A percentile compares a stretch with the other conserved stretches of the same genome.
These are phyloP conservation scores for Pachypeltis micranthus DNA, from an alignment of 1,140 invertebrate species.

Conservation along the genomic window DNA sequence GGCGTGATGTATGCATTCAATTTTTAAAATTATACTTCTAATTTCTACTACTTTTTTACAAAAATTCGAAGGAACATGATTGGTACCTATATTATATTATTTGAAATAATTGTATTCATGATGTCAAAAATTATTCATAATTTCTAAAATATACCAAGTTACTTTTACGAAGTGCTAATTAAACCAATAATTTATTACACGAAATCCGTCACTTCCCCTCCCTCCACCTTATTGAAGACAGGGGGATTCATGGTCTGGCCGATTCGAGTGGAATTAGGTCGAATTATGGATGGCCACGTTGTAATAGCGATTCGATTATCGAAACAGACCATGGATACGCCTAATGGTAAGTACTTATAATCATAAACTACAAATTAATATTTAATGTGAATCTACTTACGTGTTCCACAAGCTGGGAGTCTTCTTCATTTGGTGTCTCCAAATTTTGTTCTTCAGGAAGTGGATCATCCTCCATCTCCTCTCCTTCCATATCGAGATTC, in stretches of 20 bases:
- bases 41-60: background rate
- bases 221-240: background rate
- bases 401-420: background rate
- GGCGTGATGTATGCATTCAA: background rate
- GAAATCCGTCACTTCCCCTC: background rate
- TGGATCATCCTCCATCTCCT: background rate
- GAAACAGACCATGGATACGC: background rate
- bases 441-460: background rate
- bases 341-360: background rate
- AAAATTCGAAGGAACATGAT: background rate
- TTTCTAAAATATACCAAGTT: background rate
- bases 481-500: slow-evolving; percentile 10
- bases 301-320: background rate
- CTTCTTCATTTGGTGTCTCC: background rate
- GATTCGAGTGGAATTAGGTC: background rate
- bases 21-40: background rate
- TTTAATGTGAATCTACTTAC: too few relatives aligned
- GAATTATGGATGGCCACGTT: background rate
- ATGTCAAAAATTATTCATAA: background rate
- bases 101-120: background rate
- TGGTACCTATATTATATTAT: background rate
- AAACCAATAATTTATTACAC: background rate
- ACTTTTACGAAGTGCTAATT: background rate
- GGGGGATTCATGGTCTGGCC: background rate
- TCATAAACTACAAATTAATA: too few relatives aligned